Conservation (phyloP, 2,113 vertebrate species). For the Spheniscus mendiculus region DNA sequence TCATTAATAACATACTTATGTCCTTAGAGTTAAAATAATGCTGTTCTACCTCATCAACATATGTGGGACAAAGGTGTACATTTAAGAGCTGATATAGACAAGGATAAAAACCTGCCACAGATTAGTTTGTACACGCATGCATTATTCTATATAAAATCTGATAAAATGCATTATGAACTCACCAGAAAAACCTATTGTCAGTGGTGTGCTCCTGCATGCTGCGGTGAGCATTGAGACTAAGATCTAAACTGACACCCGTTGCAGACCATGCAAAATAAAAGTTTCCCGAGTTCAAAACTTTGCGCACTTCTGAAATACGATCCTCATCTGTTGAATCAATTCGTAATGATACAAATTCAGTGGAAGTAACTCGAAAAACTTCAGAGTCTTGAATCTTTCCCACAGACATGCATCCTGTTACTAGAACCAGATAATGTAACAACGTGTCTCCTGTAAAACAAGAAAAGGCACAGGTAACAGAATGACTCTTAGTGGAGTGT, state of each 20-base stretch:
- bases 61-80: neutral
- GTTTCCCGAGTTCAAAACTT: constrained; percentile 93
- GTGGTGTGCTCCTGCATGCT: constrained; percentile 90
- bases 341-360: constrained; percentile 90
- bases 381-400: constrained; percentile 98
- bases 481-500: neutral
- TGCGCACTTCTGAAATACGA: constrained; percentile 91
- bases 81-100: neutral
- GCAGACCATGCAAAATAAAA: constrained; percentile 98
- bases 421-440: constrained; percentile 93
- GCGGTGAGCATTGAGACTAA: constrained; percentile 94
- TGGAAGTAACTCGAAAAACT: constrained; percentile 96
- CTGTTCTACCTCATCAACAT: neutral
- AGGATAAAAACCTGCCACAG: neutral
- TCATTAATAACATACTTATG: neutral
- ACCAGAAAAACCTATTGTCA: constrained; percentile 98
- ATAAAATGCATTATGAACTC: constrained; percentile 13
- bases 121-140: neutral
- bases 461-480: neutral
- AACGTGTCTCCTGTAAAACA: constrained; percentile 85
- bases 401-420: constrained; percentile 96
- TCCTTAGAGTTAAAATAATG: neutral
- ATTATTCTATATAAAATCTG: accelerated
- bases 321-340: constrained; percentile 90
- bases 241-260: constrained; percentile 88